phyloP scores from a whole-genome alignment of 1,140 invertebrate species.

The Pantala flavescens region DNA sequence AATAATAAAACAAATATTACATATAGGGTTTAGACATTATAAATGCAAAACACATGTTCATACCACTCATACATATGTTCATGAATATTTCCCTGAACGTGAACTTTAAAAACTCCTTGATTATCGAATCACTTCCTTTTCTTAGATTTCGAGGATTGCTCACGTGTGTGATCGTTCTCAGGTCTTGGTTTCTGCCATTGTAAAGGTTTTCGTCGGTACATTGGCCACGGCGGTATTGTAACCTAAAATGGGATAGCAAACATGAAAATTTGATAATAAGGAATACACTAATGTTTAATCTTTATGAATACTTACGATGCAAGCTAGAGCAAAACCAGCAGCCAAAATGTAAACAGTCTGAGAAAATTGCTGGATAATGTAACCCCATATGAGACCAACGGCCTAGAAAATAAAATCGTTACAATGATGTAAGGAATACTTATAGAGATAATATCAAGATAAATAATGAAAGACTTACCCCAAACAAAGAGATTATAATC shows the following conservation, averaged over 20 bases:
- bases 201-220: constrained; percentile 75
- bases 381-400: constrained; percentile 85
- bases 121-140: constrained; percentile 29
- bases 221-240: constrained; percentile 86
- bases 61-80: no score
- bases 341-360: constrained; percentile 88
- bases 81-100: no score
- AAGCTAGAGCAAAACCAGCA: constrained; percentile 76
- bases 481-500: constrained; percentile 80
- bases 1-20: no score
- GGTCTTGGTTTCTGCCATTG: constrained; percentile 76
- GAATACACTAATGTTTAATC: no score
- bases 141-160: constrained; percentile 32
- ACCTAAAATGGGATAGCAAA: constrained; percentile 40
- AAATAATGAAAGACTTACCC: constrained; percentile 40
- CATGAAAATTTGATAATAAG: constrained; percentile 14
- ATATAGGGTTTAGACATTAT: no score
- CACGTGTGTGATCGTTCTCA: constrained; percentile 23
- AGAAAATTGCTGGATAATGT: constrained; percentile 88
- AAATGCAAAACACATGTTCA: no score
- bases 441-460: constrained; percentile 14
- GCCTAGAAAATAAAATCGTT: constrained; percentile 36
- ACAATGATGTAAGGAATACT: constrained; percentile 20
- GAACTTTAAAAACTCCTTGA: neutral
- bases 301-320: constrained; percentile 49